phyloP scores from a whole-genome alignment of 2,888 invertebrate genomes.

The Diadegma fenestrale region DNA sequence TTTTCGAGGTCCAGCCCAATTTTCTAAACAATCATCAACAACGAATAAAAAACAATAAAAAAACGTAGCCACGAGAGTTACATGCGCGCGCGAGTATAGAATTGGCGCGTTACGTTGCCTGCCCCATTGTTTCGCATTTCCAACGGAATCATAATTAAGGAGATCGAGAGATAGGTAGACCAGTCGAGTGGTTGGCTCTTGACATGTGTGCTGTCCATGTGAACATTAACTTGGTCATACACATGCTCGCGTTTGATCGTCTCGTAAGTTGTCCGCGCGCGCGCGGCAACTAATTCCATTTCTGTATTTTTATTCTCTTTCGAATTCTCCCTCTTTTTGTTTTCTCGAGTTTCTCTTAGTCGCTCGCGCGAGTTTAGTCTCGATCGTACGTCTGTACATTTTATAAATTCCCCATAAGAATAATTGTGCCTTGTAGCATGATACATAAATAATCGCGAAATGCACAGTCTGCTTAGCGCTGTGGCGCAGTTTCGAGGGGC shows the following conservation, averaged over 20 bases:
- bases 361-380: neutral
- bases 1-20: neutral
- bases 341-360: constrained; percentile 7
- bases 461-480: constrained; percentile 19
- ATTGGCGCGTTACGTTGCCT: constrained; percentile 39
- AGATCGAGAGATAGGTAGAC: constrained; percentile 77
- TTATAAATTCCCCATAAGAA: constrained; percentile 30
- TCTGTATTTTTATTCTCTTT: constrained; percentile 16
- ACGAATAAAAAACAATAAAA: constrained; percentile 12
- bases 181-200: constrained; percentile 69
- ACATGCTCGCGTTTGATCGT: constrained; percentile 55
- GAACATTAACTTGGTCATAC: neutral
- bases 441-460: constrained; percentile 26
- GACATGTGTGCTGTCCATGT: neutral
- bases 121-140: constrained; percentile 77
- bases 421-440: neutral
- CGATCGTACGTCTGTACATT: constrained; percentile 3
- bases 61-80: constrained; percentile 22
- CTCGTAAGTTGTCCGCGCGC: neutral
- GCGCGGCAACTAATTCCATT: constrained; percentile 1
- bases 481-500: constrained; percentile 71
- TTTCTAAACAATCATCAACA: neutral
- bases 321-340: constrained; percentile 24
- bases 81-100: constrained; percentile 23
- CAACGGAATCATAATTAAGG: constrained; percentile 80